A percentile compares a stretch with the other conserved stretches of the same genome.
These are phyloP conservation scores for Fragum fragum DNA, from an alignment of 2,888 invertebrate genomes.

Conservation along the genomic window DNA sequence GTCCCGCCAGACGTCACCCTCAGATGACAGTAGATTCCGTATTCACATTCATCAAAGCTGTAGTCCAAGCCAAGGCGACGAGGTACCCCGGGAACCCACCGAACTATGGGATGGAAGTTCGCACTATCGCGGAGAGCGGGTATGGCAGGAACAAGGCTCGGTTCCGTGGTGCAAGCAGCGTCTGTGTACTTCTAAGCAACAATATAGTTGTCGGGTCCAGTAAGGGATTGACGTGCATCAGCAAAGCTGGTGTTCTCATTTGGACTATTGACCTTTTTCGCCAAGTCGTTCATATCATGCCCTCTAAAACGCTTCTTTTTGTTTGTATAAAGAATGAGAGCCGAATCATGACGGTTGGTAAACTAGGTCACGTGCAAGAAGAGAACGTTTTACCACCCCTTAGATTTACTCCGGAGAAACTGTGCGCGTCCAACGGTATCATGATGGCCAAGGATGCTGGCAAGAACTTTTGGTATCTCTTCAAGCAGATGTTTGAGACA, in stretches of 20 bases:
- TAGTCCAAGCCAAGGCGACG: conserved; percentile 48
- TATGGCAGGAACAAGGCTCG: conserved; percentile 43
- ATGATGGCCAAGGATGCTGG: conserved; percentile 43
- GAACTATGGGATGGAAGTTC: conserved; percentile 30
- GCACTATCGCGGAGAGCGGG: conserved; percentile 50
- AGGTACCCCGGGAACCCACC: conserved; percentile 58
- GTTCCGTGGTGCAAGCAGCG: conserved; percentile 46
- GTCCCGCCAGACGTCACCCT: too few relatives aligned
- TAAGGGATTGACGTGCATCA: conserved; percentile 55
- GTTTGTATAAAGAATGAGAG: conserved; percentile 43
- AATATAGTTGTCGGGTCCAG: conserved; percentile 47
- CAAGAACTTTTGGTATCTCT: conserved; percentile 48
- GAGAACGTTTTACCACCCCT: conserved; percentile 59
- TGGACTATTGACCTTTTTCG: conserved; percentile 58
- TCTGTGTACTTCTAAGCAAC: conserved; percentile 39
- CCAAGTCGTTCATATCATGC: conserved; percentile 40
- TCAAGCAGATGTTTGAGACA: conserved; percentile 53
- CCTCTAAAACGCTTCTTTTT: conserved; percentile 43
- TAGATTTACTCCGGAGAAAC: conserved; percentile 46
- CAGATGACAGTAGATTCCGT: too few relatives aligned
- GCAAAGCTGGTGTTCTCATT: conserved; percentile 49
- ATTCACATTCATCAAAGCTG: too few relatives aligned
- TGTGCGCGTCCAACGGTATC: conserved; percentile 39
- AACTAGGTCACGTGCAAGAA: conserved; percentile 55
- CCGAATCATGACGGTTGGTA: conserved; percentile 48